These are phyloP conservation scores for Sphaerophoria rueppellii DNA, from an alignment of 2,888 invertebrate species.

Conservation along the genomic window DNA sequence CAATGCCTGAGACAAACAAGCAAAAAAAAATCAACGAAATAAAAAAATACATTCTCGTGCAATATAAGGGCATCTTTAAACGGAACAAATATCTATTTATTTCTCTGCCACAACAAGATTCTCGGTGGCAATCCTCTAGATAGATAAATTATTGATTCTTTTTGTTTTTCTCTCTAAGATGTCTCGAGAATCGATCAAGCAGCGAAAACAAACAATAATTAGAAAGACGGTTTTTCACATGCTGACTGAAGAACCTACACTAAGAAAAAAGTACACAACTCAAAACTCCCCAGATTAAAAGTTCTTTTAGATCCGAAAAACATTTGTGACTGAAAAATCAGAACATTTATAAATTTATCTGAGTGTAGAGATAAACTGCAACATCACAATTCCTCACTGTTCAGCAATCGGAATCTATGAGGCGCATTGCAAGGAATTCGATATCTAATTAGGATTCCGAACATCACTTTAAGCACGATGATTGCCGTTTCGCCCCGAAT, in stretches of 20 bases:
- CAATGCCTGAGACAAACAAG: slow-evolving; percentile 32
- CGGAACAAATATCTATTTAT: slow-evolving; percentile 74
- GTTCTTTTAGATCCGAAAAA: too few species aligned
- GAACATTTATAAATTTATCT: background rate
- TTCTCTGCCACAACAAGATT: slow-evolving; percentile 67
- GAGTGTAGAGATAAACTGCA: background rate
- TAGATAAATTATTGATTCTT: slow-evolving; percentile 73
- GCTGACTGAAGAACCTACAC: slow-evolving; percentile 2
- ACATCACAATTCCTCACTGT: background rate
- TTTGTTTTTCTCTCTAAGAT: slow-evolving; percentile 61
- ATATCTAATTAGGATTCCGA: slow-evolving; percentile 74
- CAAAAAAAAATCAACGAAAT: background rate
- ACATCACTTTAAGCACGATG: slow-evolving; percentile 73
- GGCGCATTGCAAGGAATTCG: slow-evolving; percentile 65
- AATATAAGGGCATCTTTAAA: slow-evolving; percentile 74
- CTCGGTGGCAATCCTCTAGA: slow-evolving; percentile 67
- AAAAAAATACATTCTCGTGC: slow-evolving; percentile 33
- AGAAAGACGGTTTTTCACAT: slow-evolving; percentile 15
- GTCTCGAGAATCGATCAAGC: slow-evolving; percentile 65
- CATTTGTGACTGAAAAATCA: background rate
- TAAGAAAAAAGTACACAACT: background rate
- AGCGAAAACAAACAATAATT: slow-evolving; percentile 55
- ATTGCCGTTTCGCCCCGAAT: slow-evolving; percentile 65
- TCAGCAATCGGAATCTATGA: slow-evolving; percentile 64
- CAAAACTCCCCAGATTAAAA: background rate